phyloP scores from a whole-genome alignment of 2,888 invertebrate genomes.

The Melipona beecheii region DNA sequence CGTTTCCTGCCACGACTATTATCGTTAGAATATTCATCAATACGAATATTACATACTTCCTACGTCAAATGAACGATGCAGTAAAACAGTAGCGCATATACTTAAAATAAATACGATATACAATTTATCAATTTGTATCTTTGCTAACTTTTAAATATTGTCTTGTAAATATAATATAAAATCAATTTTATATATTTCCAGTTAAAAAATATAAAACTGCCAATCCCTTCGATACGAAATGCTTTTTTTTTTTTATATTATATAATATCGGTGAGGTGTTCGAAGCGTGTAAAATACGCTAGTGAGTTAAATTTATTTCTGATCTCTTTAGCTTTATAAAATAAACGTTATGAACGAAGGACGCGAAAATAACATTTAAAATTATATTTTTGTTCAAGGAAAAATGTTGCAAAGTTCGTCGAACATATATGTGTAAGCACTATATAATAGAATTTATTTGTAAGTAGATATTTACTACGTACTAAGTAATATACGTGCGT shows the following conservation, averaged over 20 bases:
- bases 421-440: no score
- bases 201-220: background rate
- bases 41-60: background rate
- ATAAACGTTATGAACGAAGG: no score
- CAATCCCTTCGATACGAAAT: no score
- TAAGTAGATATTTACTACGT: background rate
- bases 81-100: background rate
- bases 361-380: no score
- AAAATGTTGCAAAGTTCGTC: no score
- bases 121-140: background rate
- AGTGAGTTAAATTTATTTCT: no score
- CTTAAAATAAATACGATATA: background rate
- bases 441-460: background rate
- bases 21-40: background rate
- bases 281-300: no score
- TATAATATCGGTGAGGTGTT: no score
- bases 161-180: background rate
- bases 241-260: no score
- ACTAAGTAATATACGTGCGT: background rate
- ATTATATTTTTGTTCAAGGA: no score
- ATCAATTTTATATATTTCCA: background rate
- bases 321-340: no score
- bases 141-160: background rate
- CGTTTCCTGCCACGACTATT: background rate
- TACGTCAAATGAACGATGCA: background rate